Evolutionary conservation across 2,888 invertebrate genomes (phyloP).

Genomic region (Agrilus cyanescens): DNA sequence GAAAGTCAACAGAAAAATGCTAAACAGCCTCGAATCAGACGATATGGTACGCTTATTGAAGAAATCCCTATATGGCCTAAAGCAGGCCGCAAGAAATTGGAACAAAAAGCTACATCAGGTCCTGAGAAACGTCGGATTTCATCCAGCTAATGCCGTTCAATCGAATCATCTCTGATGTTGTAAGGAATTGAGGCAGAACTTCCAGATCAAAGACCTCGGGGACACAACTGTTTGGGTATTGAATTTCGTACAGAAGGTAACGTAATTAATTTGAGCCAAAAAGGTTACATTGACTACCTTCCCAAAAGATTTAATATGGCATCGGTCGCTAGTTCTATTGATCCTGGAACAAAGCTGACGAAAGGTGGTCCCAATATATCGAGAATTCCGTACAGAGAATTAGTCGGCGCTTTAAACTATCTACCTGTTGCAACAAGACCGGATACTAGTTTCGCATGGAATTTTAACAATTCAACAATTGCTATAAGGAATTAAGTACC

Average conservation of each 20-base stretch:
- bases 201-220: slow-evolving; percentile 13
- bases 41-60: slow-evolving; percentile 14
- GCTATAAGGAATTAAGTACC: no score
- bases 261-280: slow-evolving; percentile 12
- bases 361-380: slow-evolving; percentile 1
- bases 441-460: slow-evolving; percentile 11
- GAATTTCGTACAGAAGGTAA: slow-evolving; percentile 13
- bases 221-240: slow-evolving; percentile 17
- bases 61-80: slow-evolving; percentile 17
- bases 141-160: slow-evolving; percentile 12
- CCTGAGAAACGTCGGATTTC: slow-evolving; percentile 11
- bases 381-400: slow-evolving; percentile 10
- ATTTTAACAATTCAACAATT: background rate
- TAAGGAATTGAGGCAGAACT: slow-evolving; percentile 12
- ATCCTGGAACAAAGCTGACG: slow-evolving; percentile 9
- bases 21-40: background rate
- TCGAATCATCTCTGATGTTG: no score
- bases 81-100: slow-evolving; percentile 8
- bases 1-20: background rate
- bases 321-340: slow-evolving; percentile 17
- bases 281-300: slow-evolving; percentile 17
- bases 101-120: slow-evolving; percentile 12
- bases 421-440: slow-evolving; percentile 10
- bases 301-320: slow-evolving; percentile 19
- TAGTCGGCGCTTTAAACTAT: slow-evolving; percentile 14